Conservation (phyloP, 2,113 vertebrate genomes). For the Anseranas semipalmata region DNA sequence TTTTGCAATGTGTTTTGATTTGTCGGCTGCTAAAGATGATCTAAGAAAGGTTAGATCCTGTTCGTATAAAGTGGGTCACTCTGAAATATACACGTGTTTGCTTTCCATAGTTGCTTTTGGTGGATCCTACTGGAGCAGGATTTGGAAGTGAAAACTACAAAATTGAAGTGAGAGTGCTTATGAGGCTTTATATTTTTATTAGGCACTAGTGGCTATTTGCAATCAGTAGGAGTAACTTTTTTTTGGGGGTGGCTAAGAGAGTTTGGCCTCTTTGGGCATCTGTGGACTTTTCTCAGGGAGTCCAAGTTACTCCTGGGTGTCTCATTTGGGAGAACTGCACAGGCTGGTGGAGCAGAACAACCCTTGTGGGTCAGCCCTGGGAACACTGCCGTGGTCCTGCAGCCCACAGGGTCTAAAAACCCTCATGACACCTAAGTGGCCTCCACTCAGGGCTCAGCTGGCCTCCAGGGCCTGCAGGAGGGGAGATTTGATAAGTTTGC, state of each 20-base stretch:
- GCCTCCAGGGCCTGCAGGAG: not conserved
- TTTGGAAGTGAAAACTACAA: not conserved
- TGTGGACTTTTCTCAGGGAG: not conserved
- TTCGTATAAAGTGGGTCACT: not conserved
- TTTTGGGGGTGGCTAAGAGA: not conserved
- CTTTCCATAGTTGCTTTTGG: not conserved
- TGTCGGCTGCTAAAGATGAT: not conserved
- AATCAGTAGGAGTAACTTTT: not conserved
- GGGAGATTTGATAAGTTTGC: not conserved
- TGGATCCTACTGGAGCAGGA: not conserved
- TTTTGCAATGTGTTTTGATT: not conserved
- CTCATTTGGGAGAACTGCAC: not conserved
- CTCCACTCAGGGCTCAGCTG: not conserved
- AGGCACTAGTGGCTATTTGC: not conserved
- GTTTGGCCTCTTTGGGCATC: not conserved
- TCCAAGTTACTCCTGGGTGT: not conserved
- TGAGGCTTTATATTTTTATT: not conserved
- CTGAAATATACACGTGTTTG: not conserved
- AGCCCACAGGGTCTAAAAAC: accelerated
- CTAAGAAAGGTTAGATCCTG: not conserved
- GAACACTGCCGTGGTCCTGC: not conserved
- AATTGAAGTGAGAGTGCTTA: not conserved
- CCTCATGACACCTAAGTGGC: accelerated
- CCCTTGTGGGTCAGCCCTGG: not conserved
- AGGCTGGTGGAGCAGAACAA: not conserved